Conservation (phyloP, 2,888 invertebrate genomes). For the Neoascia interrupta region DNA sequence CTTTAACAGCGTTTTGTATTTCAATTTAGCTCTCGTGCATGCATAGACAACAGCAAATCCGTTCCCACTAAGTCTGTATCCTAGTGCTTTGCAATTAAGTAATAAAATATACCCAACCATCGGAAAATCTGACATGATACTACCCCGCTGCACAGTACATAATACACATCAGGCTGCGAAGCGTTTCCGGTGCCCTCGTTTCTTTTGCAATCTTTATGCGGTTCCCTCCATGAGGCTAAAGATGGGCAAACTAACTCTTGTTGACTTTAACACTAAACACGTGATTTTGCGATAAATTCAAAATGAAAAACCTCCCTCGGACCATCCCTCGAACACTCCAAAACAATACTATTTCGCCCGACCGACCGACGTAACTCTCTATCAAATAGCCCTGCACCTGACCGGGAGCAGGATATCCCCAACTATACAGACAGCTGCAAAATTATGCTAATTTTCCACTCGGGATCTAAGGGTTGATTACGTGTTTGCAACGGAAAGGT, state of each 20-base stretch:
- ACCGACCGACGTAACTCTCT: constrained; percentile 10
- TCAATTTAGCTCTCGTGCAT: no score
- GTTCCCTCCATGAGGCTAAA: constrained; percentile 29
- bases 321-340: neutral
- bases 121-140: constrained; percentile 58
- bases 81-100: constrained; percentile 57
- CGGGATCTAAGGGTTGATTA: constrained; percentile 50
- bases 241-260: constrained; percentile 58
- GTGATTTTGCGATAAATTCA: constrained; percentile 67
- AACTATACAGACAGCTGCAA: constrained; percentile 34
- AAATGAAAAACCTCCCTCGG: constrained; percentile 31
- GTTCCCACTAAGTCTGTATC: no score
- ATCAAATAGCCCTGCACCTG: no score
- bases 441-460: constrained; percentile 66
- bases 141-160: constrained; percentile 24
- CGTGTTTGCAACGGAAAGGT: constrained; percentile 56
- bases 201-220: constrained; percentile 34
- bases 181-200: constrained; percentile 50
- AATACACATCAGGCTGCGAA: constrained; percentile 38
- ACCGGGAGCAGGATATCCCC: constrained; percentile 1
- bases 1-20: no score
- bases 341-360: constrained; percentile 43
- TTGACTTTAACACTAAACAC: constrained; percentile 68
- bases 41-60: no score
- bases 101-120: constrained; percentile 55